Evolutionary conservation across 2,888 invertebrate species (phyloP), one percentile per base, ranked within the genome.

Genomic region (Magallana nippona): DNA sequence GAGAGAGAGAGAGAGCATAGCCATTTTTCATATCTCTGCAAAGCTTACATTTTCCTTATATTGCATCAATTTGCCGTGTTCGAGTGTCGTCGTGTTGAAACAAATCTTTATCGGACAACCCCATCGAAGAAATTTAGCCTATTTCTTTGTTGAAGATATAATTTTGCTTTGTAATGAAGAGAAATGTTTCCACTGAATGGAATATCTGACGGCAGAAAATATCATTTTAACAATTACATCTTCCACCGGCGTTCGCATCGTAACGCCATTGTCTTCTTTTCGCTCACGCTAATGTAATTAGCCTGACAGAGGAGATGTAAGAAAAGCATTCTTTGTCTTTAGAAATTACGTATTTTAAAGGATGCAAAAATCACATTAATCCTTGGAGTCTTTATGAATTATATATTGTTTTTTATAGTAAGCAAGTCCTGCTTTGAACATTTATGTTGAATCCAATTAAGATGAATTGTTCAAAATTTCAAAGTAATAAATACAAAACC

Each of bases 201-300:
- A 71, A 71, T 71, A 71, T 71, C 71, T 71, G 71, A 71, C 71
- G 32, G 27, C 22, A 27, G 27, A 32, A 71, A 27, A 22, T 10
- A 71, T 71, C 71, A 27, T 27, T 71, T 27, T 27, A 27, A 71
- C 71, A 71, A 71, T 71, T 71, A 27, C 71, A 71, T 71, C 71
- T 71, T 27, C 71, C 13, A 71, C 13, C 32, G 32, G 11, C 71
- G 71, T 71, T 71, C 71, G 13, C 11, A 13, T 71, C 10, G 71
- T 27, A 27, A 2, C 5, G 10, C 15, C 13, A 71, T 3, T 44
- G 44, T 44, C 71, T 27, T 11, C 71, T 71, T 27, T 15, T 71
- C 63, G 32, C 22, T 32, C 71, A 71, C 22, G 22, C 71, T 71
- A 71, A 71, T 71, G 27, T 32, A 71, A 71, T 71, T 71, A 71